Evolutionary conservation across 2,888 invertebrate genomes (phyloP), one percentile per base, ranked within the genome.

Genomic region (Lacanobia wlatinum): DNA sequence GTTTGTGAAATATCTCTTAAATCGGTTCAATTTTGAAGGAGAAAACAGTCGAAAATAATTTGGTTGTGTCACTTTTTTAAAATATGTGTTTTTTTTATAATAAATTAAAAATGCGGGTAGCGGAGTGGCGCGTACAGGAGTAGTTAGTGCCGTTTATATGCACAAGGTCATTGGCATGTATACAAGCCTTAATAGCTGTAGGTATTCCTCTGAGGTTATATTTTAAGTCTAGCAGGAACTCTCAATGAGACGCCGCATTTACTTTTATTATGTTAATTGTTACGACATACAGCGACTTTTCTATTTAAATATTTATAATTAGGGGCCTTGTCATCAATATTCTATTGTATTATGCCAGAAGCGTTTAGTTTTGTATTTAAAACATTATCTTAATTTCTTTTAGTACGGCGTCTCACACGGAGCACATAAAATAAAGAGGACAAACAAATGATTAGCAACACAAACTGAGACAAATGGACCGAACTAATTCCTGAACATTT

Each of bases 381-480:
- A 64, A 78, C 23, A 56, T 14, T 62, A 52, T 76, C 7, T 2
- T 46, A 61, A 78, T 80, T 81, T 59, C 70, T 73, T 60, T 63
- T 59, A 65, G 59, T 6, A 28, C 34, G 40, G 21, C 18, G 53
- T 61, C 55, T 21, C 50, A 68, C 68, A 58, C 68, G 63, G 56
- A 58, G 72, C 66, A 63, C 80, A 72, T 73, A 64, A 73, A 84
- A 61, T 79, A 76, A 79, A 65, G 75, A 72, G 63, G 40, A 85
- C 63, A 83, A 76, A 84, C 84, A 85, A 85, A 89, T 84, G 88
- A 88, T 90, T 90, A 87, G 87, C 84, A 76, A 71, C 76, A 83
- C 88, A 91, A 92, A 94, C 88, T 88, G 88, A 92, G 87, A 94
- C 89, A 92, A 94, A 94, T 92, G 86, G 88, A 84, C 75, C 58